Conservation (phyloP, 1,140 invertebrate species). For the Brachionus rubens region DNA sequence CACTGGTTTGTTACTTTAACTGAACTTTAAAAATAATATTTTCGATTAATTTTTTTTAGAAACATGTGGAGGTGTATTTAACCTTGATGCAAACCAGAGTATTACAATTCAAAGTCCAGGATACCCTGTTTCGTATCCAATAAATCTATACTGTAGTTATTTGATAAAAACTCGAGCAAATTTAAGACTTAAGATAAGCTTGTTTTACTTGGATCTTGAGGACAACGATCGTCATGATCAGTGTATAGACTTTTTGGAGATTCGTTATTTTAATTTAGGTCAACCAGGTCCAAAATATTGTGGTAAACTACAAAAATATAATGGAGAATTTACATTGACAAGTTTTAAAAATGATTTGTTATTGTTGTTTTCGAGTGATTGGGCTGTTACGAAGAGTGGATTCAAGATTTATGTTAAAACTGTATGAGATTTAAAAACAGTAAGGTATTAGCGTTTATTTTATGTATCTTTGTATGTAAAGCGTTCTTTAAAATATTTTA, state of each 20-base stretch:
- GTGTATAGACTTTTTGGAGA: conserved; percentile 42
- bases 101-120: conserved; percentile 21
- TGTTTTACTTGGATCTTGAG: conserved; percentile 24
- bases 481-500: too few relatives aligned
- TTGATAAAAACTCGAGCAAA: conserved; percentile 9
- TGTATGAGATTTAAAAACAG: background rate
- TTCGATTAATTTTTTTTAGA: too few relatives aligned
- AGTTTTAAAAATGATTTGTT: conserved; percentile 35
- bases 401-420: background rate
- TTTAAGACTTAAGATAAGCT: background rate
- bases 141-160: conserved; percentile 39
- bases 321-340: background rate
- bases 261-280: conserved; percentile 42
- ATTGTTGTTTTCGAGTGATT: conserved; percentile 34
- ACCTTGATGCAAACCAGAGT: background rate
- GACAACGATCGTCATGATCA: conserved; percentile 34
- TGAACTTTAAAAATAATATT: too few relatives aligned
- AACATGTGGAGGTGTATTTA: background rate
- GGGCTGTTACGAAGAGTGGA: background rate
- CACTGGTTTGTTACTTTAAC: too few relatives aligned
- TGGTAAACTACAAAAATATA: conserved; percentile 27
- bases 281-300: conserved; percentile 45
- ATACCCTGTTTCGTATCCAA: background rate
- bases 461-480: too few relatives aligned
- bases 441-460: background rate